phyloP scores from a whole-genome alignment of 2,113 vertebrate species.

The Motacilla alba region DNA sequence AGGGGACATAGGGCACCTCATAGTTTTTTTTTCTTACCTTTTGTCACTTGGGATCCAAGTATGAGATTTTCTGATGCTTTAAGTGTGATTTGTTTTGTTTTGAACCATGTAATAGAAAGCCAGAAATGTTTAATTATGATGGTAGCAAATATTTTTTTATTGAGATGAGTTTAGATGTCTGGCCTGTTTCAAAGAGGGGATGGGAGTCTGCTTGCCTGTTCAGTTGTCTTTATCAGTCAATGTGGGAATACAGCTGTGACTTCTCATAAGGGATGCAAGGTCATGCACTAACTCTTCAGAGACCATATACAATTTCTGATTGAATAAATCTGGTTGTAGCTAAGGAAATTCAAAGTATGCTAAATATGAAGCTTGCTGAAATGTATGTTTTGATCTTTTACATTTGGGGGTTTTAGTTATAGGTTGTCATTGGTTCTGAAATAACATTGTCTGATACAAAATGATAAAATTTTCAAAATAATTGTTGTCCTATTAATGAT shows the following conservation, averaged over 20 bases:
- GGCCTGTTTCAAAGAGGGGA: neutral
- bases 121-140: neutral
- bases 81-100: neutral
- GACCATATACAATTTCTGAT: constrained; percentile 58
- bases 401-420: neutral
- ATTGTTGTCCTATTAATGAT: neutral
- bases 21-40: neutral
- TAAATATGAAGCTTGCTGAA: constrained; percentile 27
- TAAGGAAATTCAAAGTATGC: constrained; percentile 47
- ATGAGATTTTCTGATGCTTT: neutral
- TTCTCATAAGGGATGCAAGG: constrained; percentile 58
- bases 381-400: neutral
- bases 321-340: constrained; percentile 53
- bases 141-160: neutral
- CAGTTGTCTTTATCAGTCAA: constrained; percentile 63
- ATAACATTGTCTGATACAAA: neutral
- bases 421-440: neutral
- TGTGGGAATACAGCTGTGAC: constrained; percentile 66
- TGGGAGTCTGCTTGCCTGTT: neutral
- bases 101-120: neutral
- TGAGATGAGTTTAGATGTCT: constrained; percentile 15
- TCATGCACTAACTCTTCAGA: constrained; percentile 56
- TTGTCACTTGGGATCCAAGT: neutral
- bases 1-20: neutral
- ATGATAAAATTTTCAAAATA: neutral